A percentile compares a stretch with the other conserved stretches of the same genome.
phyloP scores from a whole-genome alignment of 1,140 invertebrate genomes.

The Gryllus bimaculatus region DNA sequence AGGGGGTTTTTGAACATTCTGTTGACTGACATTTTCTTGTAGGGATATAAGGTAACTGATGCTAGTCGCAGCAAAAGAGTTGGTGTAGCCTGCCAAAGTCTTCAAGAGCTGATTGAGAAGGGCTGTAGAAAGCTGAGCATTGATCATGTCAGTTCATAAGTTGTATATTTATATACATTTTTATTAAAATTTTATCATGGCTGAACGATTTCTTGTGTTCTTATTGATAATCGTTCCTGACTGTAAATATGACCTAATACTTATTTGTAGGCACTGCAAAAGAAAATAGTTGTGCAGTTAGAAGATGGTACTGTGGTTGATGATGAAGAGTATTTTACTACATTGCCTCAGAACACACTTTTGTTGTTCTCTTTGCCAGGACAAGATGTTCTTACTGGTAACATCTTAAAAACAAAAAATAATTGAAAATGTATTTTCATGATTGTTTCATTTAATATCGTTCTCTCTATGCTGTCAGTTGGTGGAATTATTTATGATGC shows the following conservation, averaged over 20 bases:
- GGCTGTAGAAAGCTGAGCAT: constrained; percentile 49
- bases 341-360: constrained; percentile 58
- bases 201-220: too few species aligned
- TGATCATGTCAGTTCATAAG: constrained; percentile 40
- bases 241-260: too few species aligned
- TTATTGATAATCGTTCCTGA: too few species aligned
- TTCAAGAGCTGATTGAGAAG: constrained; percentile 51
- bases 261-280: constrained; percentile 13
- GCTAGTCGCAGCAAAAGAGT: constrained; percentile 51
- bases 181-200: too few species aligned
- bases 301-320: constrained; percentile 63
- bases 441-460: neutral
- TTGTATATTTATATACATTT: constrained; percentile 25
- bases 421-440: neutral
- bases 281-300: constrained; percentile 32
- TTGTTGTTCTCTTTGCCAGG: constrained; percentile 53
- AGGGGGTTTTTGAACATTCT: too few species aligned
- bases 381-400: constrained; percentile 54
- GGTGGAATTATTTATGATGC: constrained; percentile 49
- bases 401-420: constrained; percentile 26
- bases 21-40: too few species aligned
- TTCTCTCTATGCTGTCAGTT: constrained; percentile 34
- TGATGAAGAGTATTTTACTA: constrained; percentile 61
- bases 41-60: constrained; percentile 62
- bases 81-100: constrained; percentile 53